phyloP scores from a whole-genome alignment of 92 coral and sea anemone genomes.

The Virgularia gustaviana region DNA sequence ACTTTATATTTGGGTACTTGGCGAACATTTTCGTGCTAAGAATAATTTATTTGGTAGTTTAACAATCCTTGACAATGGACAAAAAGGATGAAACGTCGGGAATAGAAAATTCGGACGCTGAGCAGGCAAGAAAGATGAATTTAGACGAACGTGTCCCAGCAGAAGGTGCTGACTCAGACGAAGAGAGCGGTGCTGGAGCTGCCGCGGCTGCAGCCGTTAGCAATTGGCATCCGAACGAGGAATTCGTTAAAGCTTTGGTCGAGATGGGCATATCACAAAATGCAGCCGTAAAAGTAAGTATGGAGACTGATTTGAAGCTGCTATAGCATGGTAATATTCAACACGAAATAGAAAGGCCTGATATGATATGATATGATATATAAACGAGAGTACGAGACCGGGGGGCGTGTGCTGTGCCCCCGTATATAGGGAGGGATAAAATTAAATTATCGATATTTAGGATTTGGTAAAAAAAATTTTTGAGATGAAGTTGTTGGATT shows the following conservation, averaged over 20 bases:
- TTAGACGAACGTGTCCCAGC: conserved; percentile 1
- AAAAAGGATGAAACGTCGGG: not conserved
- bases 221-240: conserved; percentile 62
- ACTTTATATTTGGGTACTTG: too few relatives aligned
- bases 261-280: conserved; percentile 74
- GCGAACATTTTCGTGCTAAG: too few relatives aligned
- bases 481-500: too few relatives aligned
- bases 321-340: not conserved
- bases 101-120: not conserved
- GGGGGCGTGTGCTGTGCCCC: too few relatives aligned
- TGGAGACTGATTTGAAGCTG: not conserved
- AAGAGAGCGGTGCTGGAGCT: not conserved
- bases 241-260: conserved; percentile 53
- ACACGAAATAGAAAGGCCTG: not conserved
- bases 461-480: too few relatives aligned
- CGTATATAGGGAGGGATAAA: too few relatives aligned
- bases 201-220: conserved; percentile 5
- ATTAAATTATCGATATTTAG: too few relatives aligned
- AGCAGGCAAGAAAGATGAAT: conserved; percentile 5
- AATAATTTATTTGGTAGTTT: not conserved
- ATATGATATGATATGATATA: too few relatives aligned
- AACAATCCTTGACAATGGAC: not conserved
- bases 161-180: conserved; percentile 16
- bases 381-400: too few relatives aligned
- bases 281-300: conserved; percentile 70